phyloP scores from a whole-genome alignment of 2,888 invertebrate species.

The Hemistola chrysoprasaria region DNA sequence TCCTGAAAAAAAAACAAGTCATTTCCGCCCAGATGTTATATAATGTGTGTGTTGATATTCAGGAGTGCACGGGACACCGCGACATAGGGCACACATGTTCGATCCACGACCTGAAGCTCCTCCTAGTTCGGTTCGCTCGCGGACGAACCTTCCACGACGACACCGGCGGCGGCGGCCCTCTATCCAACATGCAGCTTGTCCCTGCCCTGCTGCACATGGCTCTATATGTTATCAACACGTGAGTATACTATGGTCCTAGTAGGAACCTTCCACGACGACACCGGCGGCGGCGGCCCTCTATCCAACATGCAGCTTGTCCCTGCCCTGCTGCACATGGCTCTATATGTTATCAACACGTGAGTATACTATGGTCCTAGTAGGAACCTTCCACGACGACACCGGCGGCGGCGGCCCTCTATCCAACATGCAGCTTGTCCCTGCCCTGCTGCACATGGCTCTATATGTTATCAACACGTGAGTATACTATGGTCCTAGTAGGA shows the following conservation, averaged over 20 bases:
- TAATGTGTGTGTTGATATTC: constrained; percentile 21
- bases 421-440: constrained; percentile 98
- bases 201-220: constrained; percentile 97
- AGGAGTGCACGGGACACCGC: constrained; percentile 87
- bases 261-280: constrained; percentile 98
- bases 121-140: constrained; percentile 94
- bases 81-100: constrained; percentile 91
- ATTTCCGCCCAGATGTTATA: too few relatives aligned
- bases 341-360: constrained; percentile 87
- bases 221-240: constrained; percentile 96
- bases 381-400: constrained; percentile 98
- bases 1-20: too few relatives aligned
- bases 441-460: constrained; percentile 95
- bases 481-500: constrained; percentile 57
- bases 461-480: constrained; percentile 85
- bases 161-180: constrained; percentile 97
- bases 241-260: constrained; percentile 40
- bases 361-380: constrained; percentile 40
- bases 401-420: constrained; percentile 99
- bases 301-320: constrained; percentile 98
- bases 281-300: constrained; percentile 97
- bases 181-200: constrained; percentile 98
- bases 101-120: constrained; percentile 95
- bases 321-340: constrained; percentile 95
- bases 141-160: constrained; percentile 98